A percentile compares a stretch with the other conserved stretches of the same genome.
These are phyloP conservation scores for Stramonita haemastoma DNA, from an alignment of 2,888 invertebrate species.

Conservation along the genomic window DNA sequence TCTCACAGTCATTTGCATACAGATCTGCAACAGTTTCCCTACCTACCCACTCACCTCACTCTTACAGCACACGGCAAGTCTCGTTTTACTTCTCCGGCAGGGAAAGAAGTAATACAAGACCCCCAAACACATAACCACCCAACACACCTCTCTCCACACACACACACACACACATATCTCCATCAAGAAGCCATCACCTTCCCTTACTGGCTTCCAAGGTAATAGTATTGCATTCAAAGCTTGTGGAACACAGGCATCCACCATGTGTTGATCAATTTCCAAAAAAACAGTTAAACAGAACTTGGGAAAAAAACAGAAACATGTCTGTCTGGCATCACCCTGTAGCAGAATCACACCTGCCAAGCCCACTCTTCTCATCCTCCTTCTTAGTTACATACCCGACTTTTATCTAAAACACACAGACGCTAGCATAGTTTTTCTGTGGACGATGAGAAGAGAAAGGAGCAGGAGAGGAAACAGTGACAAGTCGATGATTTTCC, in stretches of 20 bases:
- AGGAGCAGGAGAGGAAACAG: no score
- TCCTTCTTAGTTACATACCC: no score
- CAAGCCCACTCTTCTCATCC: no score
- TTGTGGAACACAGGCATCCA: background rate
- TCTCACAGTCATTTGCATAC: background rate
- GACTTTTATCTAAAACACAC: no score
- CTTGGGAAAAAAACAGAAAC: background rate
- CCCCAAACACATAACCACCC: background rate
- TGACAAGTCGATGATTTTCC: no score
- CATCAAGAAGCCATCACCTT: background rate
- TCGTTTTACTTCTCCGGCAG: slow-evolving; percentile 22
- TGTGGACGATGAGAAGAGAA: no score
- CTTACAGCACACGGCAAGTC: background rate
- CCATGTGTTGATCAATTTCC: no score
- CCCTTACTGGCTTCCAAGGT: background rate
- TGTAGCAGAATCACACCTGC: background rate
- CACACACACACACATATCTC: background rate
- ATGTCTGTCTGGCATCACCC: background rate
- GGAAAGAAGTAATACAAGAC: slow-evolving; percentile 21
- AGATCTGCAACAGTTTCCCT: no score
- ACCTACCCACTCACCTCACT: background rate
- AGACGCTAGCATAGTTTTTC: no score
- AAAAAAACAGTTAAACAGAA: background rate
- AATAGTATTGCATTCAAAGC: background rate
- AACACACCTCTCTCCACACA: background rate